Conservation (phyloP, 2,888 invertebrate species). For the Agrotis ipsilon region DNA sequence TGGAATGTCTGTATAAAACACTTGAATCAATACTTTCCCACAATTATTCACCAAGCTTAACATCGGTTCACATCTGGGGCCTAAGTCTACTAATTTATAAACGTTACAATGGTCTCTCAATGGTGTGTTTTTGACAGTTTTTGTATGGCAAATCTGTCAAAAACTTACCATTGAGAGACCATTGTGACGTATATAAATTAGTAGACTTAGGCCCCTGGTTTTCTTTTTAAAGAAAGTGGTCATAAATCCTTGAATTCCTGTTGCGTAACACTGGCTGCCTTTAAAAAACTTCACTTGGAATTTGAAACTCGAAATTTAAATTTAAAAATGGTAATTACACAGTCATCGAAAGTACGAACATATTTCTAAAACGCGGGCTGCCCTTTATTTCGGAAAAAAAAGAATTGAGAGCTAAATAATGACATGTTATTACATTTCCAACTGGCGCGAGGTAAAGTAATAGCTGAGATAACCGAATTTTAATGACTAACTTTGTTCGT, state of each 20-base stretch:
- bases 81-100: too few species aligned
- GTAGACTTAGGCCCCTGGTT: too few species aligned
- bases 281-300: constrained; percentile 19
- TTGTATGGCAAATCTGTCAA: too few species aligned
- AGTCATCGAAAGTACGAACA: constrained; percentile 51
- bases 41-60: constrained; percentile 13
- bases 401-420: constrained; percentile 74
- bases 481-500: constrained; percentile 69
- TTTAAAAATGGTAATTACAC: constrained; percentile 44
- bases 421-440: constrained; percentile 79
- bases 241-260: constrained; percentile 36
- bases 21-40: constrained; percentile 36
- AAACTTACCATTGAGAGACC: too few species aligned
- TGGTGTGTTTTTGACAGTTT: too few species aligned
- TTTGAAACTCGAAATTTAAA: constrained; percentile 44
- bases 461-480: constrained; percentile 74
- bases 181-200: too few species aligned
- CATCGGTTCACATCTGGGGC: constrained; percentile 4
- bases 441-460: constrained; percentile 70
- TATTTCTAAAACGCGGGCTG: constrained; percentile 45
- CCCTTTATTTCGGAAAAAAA: constrained; percentile 52
- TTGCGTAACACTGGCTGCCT: constrained; percentile 37
- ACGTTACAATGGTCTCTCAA: too few species aligned
- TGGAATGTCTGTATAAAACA: constrained; percentile 34
- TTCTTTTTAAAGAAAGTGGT: constrained; percentile 18